Evolutionary conservation across 2,113 vertebrate species (phyloP), one percentile per base, ranked within the genome.

Genomic region (Gallinago undulata): DNA sequence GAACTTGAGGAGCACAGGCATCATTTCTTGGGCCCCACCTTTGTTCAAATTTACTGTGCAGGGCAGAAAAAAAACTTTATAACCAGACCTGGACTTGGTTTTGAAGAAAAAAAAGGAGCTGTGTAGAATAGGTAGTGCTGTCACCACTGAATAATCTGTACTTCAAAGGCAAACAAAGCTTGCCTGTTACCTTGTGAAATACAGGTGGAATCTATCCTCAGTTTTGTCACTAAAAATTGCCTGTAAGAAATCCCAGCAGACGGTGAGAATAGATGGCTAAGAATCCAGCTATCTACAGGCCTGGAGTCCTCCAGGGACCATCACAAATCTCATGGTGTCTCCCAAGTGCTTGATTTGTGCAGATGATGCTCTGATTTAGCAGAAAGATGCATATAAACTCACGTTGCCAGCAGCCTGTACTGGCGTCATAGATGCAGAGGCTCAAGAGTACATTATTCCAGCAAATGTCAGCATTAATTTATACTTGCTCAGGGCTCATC

Each of bases 401-500:
- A 6, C 27, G 88, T 84, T 0, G 3, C 92, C 88, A 90, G 60
- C 85, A 95, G 94, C 90, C 56, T 83, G 60, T 25, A 9, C 77
- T 90, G 88, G 87, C 33, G 10, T 94, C 93, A 93, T 19, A 79
- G 87, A 92, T 81, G 83, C 78, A 70, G 92, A 72, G 85, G 60
- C 93, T 94, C 39, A 9, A 33, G 95, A 95, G 78, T 67, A 70
- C 51, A 13, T 92, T 86, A 92, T 90, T 96, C 86, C 84, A 94
- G 86, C 91, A 95, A 97, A 87, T 93, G 88, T 93, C 94, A 94
- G 72, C 60, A 60, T 87, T 94, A 90, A 96, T 92, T 94, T 93
- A 92, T 66, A 84, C 83, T 86, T 90, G 56, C 94, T 90, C 10
- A 90, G 85, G 51, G 56, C 82, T 96, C 87, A 87, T 89, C 79